Percentiles rank a stretch among this genome's conserved stretches.
These are phyloP conservation scores for Sycobia sp. DNA, from an alignment of 1,140 invertebrate species.

Conservation along the genomic window DNA sequence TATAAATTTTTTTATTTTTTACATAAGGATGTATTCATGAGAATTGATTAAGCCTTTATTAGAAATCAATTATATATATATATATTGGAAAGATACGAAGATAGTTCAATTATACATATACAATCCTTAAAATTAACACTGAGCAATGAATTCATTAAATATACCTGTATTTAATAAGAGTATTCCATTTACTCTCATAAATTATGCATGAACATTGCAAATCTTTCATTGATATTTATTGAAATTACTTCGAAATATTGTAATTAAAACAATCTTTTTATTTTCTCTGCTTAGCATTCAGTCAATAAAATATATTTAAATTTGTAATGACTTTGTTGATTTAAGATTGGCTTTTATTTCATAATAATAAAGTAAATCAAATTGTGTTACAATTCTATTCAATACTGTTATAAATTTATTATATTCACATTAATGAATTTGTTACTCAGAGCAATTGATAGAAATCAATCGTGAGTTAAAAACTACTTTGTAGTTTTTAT, in stretches of 20 bases:
- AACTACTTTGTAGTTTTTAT: constrained; percentile 7
- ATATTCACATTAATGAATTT: constrained; percentile 2
- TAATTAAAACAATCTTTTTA: too few species aligned
- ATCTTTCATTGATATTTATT: too few species aligned
- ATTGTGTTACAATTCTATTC: background rate
- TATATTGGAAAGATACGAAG: constrained; percentile 15
- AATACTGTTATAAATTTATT: too few species aligned
- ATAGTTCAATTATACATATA: background rate
- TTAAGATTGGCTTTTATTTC: too few species aligned
- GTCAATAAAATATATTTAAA: background rate
- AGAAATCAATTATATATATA: background rate
- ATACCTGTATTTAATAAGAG: background rate
- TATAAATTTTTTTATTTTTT: too few species aligned
- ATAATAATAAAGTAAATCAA: background rate
- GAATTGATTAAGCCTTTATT: background rate
- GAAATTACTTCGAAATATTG: too few species aligned
- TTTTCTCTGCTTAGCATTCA: too few species aligned
- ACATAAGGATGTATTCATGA: too few species aligned
- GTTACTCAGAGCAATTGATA: background rate
- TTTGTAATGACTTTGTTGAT: background rate
- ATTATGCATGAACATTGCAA: too few species aligned
- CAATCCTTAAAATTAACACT: constrained; percentile 1
- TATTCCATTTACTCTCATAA: too few species aligned
- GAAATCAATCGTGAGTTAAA: background rate
- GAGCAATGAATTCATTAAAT: constrained; percentile 5